Conservation (phyloP, 2,113 vertebrate genomes). For the Oryctolagus cuniculus region DNA sequence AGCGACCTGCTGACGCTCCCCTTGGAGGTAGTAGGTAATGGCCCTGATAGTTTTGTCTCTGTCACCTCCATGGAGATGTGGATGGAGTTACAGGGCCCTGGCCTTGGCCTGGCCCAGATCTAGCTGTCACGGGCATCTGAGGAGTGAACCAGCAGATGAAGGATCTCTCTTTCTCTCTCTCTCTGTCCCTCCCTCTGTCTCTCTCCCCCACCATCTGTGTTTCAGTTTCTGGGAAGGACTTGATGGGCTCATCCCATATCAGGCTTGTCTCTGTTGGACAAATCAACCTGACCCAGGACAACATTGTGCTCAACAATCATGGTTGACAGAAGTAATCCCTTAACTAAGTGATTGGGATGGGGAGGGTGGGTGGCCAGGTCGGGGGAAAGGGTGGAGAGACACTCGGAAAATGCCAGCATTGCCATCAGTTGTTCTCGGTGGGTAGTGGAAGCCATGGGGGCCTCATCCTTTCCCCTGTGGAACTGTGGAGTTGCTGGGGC, state of each 20-base stretch:
- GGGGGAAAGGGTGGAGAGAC: not conserved
- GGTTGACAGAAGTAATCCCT: not conserved
- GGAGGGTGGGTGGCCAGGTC: fast-evolving
- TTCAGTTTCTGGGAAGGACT: not conserved
- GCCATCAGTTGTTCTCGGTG: not conserved
- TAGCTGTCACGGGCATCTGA: no score
- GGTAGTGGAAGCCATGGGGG: not conserved
- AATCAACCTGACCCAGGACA: not conserved
- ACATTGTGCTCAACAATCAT: not conserved
- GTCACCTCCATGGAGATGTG: no score
- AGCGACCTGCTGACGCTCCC: no score
- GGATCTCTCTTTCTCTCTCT: no score
- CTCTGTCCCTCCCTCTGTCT: not conserved
- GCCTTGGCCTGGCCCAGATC: no score
- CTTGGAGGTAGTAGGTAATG: no score
- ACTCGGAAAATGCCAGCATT: not conserved
- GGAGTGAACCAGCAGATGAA: no score
- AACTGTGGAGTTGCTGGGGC: not conserved
- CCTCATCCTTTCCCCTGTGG: not conserved
- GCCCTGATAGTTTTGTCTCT: no score
- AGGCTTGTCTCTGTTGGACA: not conserved
- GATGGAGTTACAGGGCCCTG: no score
- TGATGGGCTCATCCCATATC: not conserved
- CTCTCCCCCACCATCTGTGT: not conserved
- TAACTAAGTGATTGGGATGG: not conserved